Evolutionary conservation across 2,888 invertebrate species (phyloP), one percentile per base, ranked within the genome.

Genomic region (Timema podura): DNA sequence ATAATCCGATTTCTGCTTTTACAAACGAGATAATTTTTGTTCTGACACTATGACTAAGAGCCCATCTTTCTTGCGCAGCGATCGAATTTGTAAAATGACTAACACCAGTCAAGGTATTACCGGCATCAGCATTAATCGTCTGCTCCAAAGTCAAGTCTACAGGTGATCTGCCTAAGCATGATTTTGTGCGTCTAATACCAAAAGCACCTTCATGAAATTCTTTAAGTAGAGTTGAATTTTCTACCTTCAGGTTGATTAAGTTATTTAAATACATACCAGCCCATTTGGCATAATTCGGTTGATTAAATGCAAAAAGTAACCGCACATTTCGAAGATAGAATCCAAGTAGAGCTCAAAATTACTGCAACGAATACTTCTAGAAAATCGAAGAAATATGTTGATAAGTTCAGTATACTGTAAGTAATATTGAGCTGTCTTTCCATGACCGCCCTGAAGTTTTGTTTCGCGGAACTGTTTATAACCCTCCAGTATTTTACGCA

Each of bases 31-130:
- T 54, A 54, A 78, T 75, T 70, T 76, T 77, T 8, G 77, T 76
- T 66, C 77, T 76, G 64, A 77, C 75, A 72, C 76, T 77, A 67
- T 78, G 78, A 72, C 76, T 78, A 8, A 75, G 74, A 7, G 76
- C 76, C 78, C 78, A 78, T 70, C 78, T 72, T 73, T 78, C 75
- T 47, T 77, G 70, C 71, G 77, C 77, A 71, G 76, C 70, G 71
- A 78, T 77, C n/a, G 77, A 76, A 61, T 76, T 61, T 46, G 74
- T 69, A 64, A 68, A 59, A 72, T 49, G 74, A 66, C 68, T 76
- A 49, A 49, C 49, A 69, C 70, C 73, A 72, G 75, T 46, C 67
- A 76, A 75, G 70, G 57, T 66, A 72, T 77, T 76, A 51, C 75
- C 68, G 67, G 76, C 76, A 76, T 77, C 76, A 71, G 77, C 77